Conservation (phyloP, 2,888 invertebrate species). For the Trichacis sp. region DNA sequence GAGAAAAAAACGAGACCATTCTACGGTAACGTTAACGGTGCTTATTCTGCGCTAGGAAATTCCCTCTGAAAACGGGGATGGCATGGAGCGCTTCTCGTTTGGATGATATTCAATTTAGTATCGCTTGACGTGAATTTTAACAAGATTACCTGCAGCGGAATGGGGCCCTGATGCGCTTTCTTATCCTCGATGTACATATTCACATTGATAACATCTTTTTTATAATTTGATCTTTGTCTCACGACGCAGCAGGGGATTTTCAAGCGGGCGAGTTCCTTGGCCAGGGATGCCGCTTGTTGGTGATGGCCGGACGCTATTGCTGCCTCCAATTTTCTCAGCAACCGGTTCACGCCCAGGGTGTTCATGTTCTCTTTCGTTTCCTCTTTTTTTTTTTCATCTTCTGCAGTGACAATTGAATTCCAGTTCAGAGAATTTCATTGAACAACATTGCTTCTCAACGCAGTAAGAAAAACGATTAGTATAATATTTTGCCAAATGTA, state of each 20-base stretch:
- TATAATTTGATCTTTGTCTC: constrained; percentile 64
- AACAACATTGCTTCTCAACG: too few species aligned
- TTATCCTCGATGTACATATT: constrained; percentile 86
- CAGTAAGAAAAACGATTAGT: too few species aligned
- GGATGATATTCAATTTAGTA: not conserved
- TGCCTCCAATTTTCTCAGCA: constrained; percentile 79
- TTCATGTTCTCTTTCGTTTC: constrained; percentile 67
- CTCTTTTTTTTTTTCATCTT: constrained; percentile 11
- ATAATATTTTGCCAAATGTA: too few species aligned
- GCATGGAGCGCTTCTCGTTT: not conserved
- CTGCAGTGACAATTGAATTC: not conserved
- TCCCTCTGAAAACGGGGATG: not conserved
- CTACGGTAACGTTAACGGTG: too few species aligned
- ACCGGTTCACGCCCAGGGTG: constrained; percentile 74
- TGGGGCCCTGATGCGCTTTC: constrained; percentile 84
- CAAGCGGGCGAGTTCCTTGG: constrained; percentile 81
- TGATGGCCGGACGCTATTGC: constrained; percentile 84
- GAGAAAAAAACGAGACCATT: not conserved
- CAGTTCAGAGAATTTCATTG: too few species aligned
- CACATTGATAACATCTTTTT: constrained; percentile 72
- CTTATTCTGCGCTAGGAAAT: not conserved
- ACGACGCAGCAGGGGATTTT: constrained; percentile 82
- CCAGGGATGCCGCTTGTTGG: constrained; percentile 80
- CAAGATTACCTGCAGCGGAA: constrained; percentile 74
- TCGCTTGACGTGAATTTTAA: constrained; percentile 8